Conservation (phyloP, 2,888 invertebrate species). For the Antitype chi region DNA sequence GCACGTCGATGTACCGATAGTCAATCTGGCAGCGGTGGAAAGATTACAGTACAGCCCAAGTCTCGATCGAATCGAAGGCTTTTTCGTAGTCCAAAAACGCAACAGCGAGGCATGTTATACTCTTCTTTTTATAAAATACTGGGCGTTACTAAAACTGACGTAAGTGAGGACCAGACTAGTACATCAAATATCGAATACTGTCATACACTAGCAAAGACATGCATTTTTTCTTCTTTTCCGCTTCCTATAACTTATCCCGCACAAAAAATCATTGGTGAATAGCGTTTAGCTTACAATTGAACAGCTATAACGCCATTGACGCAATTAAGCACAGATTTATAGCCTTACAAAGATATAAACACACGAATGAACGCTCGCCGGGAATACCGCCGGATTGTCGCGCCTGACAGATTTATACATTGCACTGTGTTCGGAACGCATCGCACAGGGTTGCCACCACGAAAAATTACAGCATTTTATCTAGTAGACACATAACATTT, state of each 20-base stretch:
- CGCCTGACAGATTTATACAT: constrained; percentile 64
- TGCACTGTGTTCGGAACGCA: constrained; percentile 59
- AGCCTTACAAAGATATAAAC: constrained; percentile 69
- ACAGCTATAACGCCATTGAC: constrained; percentile 65
- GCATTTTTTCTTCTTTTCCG: neutral
- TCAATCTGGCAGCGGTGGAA: too few relatives aligned
- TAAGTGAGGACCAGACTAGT: neutral
- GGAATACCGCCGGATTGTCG: constrained; percentile 65
- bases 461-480: constrained; percentile 40
- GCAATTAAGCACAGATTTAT: constrained; percentile 70
- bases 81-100: too few relatives aligned
- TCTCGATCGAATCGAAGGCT: too few relatives aligned
- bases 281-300: constrained; percentile 56
- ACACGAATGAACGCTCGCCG: constrained; percentile 61
- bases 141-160: neutral
- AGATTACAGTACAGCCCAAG: too few relatives aligned
- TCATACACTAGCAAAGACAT: neutral
- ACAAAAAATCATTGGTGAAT: constrained; percentile 39
- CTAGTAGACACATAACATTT: constrained; percentile 6
- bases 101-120: too few relatives aligned
- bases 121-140: too few relatives aligned
- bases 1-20: too few relatives aligned
- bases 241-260: neutral
- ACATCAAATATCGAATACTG: neutral
- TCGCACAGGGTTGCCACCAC: constrained; percentile 47